A percentile compares a stretch with the other conserved stretches of the same genome.
These are phyloP conservation scores for Mus spretus DNA, from an alignment of 2,797 vertebrate species.

Conservation along the genomic window DNA sequence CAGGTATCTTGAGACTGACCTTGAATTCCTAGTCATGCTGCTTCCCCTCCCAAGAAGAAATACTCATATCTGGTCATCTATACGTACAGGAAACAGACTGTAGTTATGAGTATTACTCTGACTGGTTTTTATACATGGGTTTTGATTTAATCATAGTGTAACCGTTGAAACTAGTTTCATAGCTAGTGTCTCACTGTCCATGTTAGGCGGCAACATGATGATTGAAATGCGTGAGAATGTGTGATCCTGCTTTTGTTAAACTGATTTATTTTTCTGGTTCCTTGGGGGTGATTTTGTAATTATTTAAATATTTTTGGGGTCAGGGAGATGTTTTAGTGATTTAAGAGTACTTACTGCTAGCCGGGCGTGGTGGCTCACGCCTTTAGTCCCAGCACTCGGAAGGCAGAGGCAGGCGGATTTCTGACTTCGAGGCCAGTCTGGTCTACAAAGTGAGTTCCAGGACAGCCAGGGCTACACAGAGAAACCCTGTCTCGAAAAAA, in stretches of 20 bases:
- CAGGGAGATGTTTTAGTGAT: not conserved
- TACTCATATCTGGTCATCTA: not conserved
- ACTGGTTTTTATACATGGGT: not conserved
- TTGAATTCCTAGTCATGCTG: not conserved
- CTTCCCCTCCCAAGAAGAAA: not conserved
- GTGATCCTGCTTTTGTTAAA: not conserved
- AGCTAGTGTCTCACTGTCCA: not conserved
- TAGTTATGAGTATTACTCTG: not conserved
- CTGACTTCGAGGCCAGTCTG: too few relatives aligned
- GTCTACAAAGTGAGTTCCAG: too few relatives aligned
- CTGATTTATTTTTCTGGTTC: not conserved
- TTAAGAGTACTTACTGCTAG: not conserved
- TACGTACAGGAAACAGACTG: not conserved
- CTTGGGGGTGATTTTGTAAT: not conserved
- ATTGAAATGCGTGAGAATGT: not conserved
- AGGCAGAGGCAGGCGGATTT: too few relatives aligned
- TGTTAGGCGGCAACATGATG: not conserved
- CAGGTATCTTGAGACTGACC: too few relatives aligned
- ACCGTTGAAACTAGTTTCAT: not conserved
- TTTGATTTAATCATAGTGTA: conserved; percentile 20
- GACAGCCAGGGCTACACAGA: too few relatives aligned
- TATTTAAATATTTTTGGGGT: conserved; percentile 3
- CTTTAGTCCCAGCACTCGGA: too few relatives aligned
- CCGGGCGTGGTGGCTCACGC: too few relatives aligned
- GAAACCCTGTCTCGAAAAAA: too few relatives aligned